Conservation (phyloP, 2,888 invertebrate genomes). For the Sphaeridia pumilis region DNA sequence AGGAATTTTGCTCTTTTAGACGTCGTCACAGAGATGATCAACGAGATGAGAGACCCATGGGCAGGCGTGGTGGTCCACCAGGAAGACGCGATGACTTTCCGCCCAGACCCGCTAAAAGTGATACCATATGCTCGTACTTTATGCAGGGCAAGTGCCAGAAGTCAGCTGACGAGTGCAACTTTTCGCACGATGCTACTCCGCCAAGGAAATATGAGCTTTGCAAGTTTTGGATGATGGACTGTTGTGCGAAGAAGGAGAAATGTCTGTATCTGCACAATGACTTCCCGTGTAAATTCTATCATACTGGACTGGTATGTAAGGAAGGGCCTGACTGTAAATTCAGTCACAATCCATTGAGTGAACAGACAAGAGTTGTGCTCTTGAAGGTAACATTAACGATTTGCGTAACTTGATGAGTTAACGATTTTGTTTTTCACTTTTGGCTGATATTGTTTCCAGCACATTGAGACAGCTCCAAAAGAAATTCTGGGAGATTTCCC, state of each 20-base stretch:
- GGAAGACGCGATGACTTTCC: slow-evolving; percentile 10
- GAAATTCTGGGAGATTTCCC: slow-evolving; percentile 85
- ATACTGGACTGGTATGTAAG: slow-evolving; percentile 77
- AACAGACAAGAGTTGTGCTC: slow-evolving; percentile 54
- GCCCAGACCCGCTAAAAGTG: slow-evolving; percentile 40
- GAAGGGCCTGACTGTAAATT: slow-evolving; percentile 79
- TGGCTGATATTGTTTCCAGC: slow-evolving; percentile 43
- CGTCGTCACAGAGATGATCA: slow-evolving; percentile 12
- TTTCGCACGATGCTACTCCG: slow-evolving; percentile 68
- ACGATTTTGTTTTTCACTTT: not conserved
- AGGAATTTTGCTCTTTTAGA: not conserved
- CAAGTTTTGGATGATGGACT: slow-evolving; percentile 91
- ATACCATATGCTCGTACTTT: slow-evolving; percentile 67
- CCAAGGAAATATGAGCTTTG: slow-evolving; percentile 86
- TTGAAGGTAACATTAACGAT: slow-evolving; percentile 40
- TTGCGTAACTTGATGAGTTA: not conserved
- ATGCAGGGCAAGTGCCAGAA: slow-evolving; percentile 81
- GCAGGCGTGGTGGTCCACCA: slow-evolving; percentile 7
- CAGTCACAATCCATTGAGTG: slow-evolving; percentile 78
- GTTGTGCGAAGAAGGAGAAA: slow-evolving; percentile 88
- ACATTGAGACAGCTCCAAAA: slow-evolving; percentile 80
- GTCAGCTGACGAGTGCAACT: slow-evolving; percentile 67
- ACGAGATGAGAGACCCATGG: slow-evolving; percentile 8
- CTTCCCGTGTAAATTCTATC: slow-evolving; percentile 94
- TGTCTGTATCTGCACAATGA: slow-evolving; percentile 94